These are phyloP conservation scores for Equus quagga DNA, from an alignment of 2,113 vertebrate genomes.

Conservation along the genomic window DNA sequence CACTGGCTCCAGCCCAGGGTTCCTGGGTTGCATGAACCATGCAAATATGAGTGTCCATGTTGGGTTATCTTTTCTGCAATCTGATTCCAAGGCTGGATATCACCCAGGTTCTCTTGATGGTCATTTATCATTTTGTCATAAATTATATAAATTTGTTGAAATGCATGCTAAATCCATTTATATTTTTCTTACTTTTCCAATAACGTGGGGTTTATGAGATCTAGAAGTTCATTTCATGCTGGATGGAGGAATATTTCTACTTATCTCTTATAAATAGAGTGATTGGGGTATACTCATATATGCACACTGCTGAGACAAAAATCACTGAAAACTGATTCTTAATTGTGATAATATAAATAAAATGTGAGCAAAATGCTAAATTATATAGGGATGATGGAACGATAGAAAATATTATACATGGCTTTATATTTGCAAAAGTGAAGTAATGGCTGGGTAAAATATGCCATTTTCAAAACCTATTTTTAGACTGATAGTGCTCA, in stretches of 20 bases:
- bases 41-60: neutral
- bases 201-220: neutral
- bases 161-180: neutral
- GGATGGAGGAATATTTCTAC: neutral
- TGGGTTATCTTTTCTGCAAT: neutral
- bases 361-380: conserved; percentile 50
- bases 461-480: conserved; percentile 10
- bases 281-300: neutral
- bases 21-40: neutral
- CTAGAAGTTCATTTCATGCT: neutral
- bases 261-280: neutral
- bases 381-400: neutral
- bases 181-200: neutral
- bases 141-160: conserved; percentile 1
- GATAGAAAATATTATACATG: conserved; percentile 12
- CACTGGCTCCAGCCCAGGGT: too few species aligned
- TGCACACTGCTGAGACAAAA: neutral
- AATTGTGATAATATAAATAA: conserved; percentile 59
- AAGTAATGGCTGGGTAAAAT: neutral
- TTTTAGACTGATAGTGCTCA: neutral
- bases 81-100: neutral
- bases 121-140: neutral
- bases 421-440: neutral
- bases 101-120: neutral
- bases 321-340: conserved; percentile 30